phyloP scores from a whole-genome alignment of 2,888 invertebrate species.

The Brachylomia viminalis region DNA sequence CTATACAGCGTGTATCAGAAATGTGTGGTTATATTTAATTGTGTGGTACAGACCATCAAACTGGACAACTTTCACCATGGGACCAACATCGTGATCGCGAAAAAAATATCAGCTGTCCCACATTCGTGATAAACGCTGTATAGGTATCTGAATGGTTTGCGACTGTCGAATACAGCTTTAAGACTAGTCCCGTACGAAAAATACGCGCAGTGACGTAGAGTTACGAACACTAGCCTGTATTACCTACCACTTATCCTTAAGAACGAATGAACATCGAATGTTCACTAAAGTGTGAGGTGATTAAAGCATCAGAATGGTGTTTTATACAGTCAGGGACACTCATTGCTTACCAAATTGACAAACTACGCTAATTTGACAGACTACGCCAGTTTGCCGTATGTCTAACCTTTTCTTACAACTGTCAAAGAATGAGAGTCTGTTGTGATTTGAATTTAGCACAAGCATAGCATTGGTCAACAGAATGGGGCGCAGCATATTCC shows the following conservation, averaged over 20 bases:
- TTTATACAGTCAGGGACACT: background rate
- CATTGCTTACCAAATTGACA: background rate
- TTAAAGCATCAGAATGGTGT: background rate
- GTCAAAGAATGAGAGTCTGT: background rate
- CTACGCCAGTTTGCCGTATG: background rate
- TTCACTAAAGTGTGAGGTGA: background rate
- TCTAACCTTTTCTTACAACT: background rate
- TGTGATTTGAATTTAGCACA: background rate
- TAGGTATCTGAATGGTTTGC: too few relatives aligned
- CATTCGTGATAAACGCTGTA: too few relatives aligned
- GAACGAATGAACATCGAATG: background rate
- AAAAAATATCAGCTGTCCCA: too few relatives aligned
- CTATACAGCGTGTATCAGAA: too few relatives aligned
- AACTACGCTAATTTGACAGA: background rate
- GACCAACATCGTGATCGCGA: too few relatives aligned
- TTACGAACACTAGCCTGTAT: too few relatives aligned
- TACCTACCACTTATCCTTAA: background rate
- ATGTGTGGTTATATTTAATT: too few relatives aligned
- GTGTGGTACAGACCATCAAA: too few relatives aligned
- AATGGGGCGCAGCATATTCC: background rate
- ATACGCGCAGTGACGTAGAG: too few relatives aligned
- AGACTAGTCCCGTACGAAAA: too few relatives aligned
- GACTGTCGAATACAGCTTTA: too few relatives aligned
- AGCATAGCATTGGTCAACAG: background rate
- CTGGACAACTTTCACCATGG: too few relatives aligned